These are phyloP conservation scores for Myopa testacea DNA, from an alignment of 2,888 invertebrate genomes.

Conservation along the genomic window DNA sequence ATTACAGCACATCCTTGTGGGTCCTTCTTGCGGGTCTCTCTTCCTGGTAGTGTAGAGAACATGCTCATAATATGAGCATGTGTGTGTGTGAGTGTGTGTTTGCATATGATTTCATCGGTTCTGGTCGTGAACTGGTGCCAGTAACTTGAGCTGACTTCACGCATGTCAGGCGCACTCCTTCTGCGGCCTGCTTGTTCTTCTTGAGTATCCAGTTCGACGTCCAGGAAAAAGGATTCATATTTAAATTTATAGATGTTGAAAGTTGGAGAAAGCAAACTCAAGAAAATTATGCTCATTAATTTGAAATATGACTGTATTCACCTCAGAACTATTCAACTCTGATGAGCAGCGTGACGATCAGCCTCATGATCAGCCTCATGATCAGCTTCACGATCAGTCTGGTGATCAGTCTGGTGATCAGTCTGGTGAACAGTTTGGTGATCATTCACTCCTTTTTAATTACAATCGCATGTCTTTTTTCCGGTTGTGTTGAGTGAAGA, in stretches of 20 bases:
- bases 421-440: no score
- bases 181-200: no score
- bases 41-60: background rate
- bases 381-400: background rate
- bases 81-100: background rate
- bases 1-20: slow-evolving; percentile 5
- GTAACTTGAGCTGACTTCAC: slow-evolving; percentile 44
- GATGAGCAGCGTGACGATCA: no score
- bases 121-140: slow-evolving; percentile 35
- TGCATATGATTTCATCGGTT: background rate
- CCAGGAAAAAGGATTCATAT: slow-evolving; percentile 34
- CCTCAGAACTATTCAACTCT: background rate
- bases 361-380: no score
- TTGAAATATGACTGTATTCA: background rate
- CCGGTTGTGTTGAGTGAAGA: no score
- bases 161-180: slow-evolving; percentile 38
- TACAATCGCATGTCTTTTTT: no score
- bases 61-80: background rate
- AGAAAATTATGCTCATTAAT: background rate
- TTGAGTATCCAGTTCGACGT: background rate
- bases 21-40: background rate
- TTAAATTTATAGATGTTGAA: background rate
- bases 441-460: no score
- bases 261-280: background rate
- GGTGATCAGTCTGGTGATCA: no score